Conservation (phyloP, 2,113 vertebrate genomes). For the Rallus limicola region DNA sequence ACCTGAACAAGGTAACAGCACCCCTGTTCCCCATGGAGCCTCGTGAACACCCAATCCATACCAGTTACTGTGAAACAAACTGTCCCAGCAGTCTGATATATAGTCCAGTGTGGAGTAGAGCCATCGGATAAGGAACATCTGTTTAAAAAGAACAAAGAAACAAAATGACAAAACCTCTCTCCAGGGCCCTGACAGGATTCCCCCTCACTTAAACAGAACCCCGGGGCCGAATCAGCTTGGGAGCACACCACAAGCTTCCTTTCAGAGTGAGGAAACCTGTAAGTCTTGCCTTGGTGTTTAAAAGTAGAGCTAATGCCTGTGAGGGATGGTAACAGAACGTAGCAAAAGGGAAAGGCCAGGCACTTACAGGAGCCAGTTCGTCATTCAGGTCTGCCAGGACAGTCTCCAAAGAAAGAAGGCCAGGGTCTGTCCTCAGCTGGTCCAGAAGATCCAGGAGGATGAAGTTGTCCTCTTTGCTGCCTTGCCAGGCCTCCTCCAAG, state of each 20-base stretch:
- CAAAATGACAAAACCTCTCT: neutral
- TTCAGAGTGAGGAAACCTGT: neutral
- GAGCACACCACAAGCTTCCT: neutral
- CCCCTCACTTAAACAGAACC: neutral
- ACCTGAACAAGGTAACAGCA: neutral
- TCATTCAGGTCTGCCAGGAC: slow-evolving; percentile 88
- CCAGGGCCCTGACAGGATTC: neutral
- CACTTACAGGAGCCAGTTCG: slow-evolving; percentile 90
- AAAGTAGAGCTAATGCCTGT: neutral
- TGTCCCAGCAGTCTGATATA: slow-evolving; percentile 85
- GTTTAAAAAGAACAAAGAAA: neutral
- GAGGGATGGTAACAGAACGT: neutral
- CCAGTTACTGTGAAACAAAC: slow-evolving; percentile 94
- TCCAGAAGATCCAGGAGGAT: slow-evolving; percentile 85
- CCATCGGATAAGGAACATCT: slow-evolving; percentile 96
- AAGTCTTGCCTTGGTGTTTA: neutral
- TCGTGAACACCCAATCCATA: slow-evolving; percentile 12
- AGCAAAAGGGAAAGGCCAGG: neutral
- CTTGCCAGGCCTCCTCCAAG: slow-evolving; percentile 85
- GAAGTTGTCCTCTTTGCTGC: slow-evolving; percentile 87
- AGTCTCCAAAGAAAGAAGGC: slow-evolving; percentile 85
- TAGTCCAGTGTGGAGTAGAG: slow-evolving; percentile 84
- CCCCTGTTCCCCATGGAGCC: neutral
- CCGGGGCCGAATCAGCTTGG: accelerated
- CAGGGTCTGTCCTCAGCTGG: slow-evolving; percentile 86